Conservation (phyloP, 2,113 vertebrate species). For the Mirza zaza region DNA sequence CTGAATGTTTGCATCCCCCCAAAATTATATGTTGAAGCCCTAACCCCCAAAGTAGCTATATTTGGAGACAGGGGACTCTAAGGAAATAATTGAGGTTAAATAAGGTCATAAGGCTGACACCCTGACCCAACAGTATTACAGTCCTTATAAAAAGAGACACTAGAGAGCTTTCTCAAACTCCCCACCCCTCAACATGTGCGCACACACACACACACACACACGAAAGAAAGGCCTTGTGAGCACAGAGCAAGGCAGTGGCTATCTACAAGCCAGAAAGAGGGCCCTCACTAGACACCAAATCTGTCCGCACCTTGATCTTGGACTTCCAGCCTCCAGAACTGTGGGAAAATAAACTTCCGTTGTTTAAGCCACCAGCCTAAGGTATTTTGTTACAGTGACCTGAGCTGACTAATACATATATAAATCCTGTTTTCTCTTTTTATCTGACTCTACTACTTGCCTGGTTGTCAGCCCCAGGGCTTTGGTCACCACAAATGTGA, state of each 20-base stretch:
- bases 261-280: background rate
- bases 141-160: background rate
- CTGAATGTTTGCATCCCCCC: background rate
- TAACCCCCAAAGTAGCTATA: background rate
- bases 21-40: background rate
- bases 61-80: background rate
- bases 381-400: background rate
- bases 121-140: background rate
- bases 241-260: background rate
- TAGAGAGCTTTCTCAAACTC: background rate
- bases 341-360: background rate
- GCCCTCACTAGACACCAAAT: background rate
- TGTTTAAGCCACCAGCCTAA: background rate
- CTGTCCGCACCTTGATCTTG: background rate
- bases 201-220: background rate
- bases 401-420: background rate
- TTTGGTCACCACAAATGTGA: background rate
- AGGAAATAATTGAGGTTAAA: slow-evolving; percentile 7
- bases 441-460: background rate
- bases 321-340: background rate
- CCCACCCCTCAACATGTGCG: too few relatives aligned
- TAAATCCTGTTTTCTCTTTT: background rate
- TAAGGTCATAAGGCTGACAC: background rate
- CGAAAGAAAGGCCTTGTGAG: background rate
- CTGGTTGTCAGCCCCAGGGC: background rate